Percentiles rank a stretch among this genome's conserved stretches.
Evolutionary conservation across 2,113 vertebrate genomes (phyloP).

Genomic region (Electrona antarctica): DNA sequence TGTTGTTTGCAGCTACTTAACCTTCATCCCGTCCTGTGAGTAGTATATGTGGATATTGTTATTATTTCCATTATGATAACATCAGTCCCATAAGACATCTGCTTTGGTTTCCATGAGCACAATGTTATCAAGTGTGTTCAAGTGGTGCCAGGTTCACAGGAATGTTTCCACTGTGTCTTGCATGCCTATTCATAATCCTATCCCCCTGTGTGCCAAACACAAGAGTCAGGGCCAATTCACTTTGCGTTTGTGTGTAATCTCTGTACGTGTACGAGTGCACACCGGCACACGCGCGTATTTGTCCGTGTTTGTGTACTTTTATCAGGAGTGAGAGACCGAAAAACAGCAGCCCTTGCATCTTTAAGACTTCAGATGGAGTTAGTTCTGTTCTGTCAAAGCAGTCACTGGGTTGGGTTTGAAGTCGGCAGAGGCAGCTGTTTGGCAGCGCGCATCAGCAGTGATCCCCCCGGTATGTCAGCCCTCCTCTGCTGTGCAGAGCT

Average conservation of each 20-base stretch:
- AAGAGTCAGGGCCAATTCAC: conserved; percentile 10
- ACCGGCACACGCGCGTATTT: too few species aligned
- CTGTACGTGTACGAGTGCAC: neutral
- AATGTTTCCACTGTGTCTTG: conserved; percentile 50
- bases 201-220: conserved; percentile 40
- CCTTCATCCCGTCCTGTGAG: neutral
- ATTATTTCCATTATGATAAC: neutral
- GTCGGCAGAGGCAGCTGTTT: conserved; percentile 34
- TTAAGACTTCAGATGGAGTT: conserved; percentile 33
- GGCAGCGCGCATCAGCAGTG: conserved; percentile 45
- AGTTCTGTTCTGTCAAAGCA: conserved; percentile 42
- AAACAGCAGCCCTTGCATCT: conserved; percentile 41
- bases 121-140: conserved; percentile 35
- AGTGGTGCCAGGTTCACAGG: conserved; percentile 39
- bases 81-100: conserved; percentile 1
- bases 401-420: conserved; percentile 38
- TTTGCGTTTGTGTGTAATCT: neutral
- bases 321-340: conserved; percentile 36
- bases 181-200: conserved; percentile 46
- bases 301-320: neutral
- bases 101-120: conserved; percentile 35
- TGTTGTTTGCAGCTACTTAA: neutral
- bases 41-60: neutral
- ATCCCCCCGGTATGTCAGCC: conserved; percentile 44
- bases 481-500: conserved; percentile 24